Evolutionary conservation across 2,888 invertebrate species (phyloP).

Genomic region (Formica aserva): DNA sequence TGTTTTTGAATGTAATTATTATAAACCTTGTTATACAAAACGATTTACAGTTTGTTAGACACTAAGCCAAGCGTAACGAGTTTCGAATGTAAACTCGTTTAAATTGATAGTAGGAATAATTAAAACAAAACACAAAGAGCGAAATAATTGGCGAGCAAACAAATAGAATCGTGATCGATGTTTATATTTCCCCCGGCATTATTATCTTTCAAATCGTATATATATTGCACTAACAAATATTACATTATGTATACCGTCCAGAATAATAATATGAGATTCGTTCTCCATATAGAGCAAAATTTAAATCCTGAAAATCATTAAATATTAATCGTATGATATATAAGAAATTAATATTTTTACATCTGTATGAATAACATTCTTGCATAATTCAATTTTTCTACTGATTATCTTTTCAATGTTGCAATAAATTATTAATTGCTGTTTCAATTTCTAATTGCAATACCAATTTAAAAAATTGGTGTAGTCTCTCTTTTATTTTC

Average conservation of each 20-base stretch:
- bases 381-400: neutral
- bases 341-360: neutral
- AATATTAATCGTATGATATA: neutral
- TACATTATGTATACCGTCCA: neutral
- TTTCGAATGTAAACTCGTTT: slow-evolving; percentile 28
- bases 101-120: slow-evolving; percentile 29
- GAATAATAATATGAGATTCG: neutral
- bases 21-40: slow-evolving; percentile 28
- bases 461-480: neutral
- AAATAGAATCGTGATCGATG: slow-evolving; percentile 33
- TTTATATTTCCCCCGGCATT: slow-evolving; percentile 16
- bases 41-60: slow-evolving; percentile 18
- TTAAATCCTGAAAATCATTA: neutral
- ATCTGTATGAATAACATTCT: neutral
- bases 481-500: too few relatives aligned
- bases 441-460: neutral
- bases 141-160: slow-evolving; percentile 35
- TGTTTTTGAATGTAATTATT: slow-evolving; percentile 29
- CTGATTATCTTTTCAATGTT: neutral
- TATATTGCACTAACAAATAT: slow-evolving; percentile 17
- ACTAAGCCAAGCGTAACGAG: slow-evolving; percentile 15
- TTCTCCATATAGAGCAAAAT: too few relatives aligned
- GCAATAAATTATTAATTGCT: neutral
- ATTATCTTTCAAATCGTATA: slow-evolving; percentile 31
- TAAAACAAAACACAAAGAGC: slow-evolving; percentile 24